A percentile compares a stretch with the other conserved stretches of the same genome.
phyloP scores from a whole-genome alignment of 2,113 vertebrate genomes.

The Nestor notabilis region DNA sequence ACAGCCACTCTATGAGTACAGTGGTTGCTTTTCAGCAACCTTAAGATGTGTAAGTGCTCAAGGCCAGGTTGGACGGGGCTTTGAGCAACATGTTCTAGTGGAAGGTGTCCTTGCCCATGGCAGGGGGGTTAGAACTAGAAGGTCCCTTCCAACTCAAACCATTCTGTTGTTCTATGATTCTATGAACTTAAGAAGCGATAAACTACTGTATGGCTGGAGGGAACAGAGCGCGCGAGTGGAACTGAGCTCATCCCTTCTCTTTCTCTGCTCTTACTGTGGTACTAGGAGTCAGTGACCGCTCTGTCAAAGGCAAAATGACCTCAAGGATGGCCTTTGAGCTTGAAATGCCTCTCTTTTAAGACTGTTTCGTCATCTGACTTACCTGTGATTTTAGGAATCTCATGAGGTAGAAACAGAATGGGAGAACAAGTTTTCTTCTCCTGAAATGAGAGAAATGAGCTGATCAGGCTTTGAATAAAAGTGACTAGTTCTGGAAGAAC shows the following conservation, averaged over 20 bases:
- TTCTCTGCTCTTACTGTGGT: neutral
- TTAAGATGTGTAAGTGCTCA: neutral
- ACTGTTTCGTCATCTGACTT: neutral
- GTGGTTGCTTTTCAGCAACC: neutral
- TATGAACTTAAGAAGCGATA: neutral
- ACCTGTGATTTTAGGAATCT: neutral
- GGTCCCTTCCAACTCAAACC: neutral
- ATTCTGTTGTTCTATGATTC: neutral
- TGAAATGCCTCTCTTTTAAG: neutral
- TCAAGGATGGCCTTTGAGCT: neutral
- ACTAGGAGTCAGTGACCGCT: neutral
- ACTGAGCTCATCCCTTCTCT: neutral
- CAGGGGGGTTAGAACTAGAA: neutral
- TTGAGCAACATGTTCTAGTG: neutral
- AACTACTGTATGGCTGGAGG: neutral
- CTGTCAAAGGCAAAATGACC: neutral
- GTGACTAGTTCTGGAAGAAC: neutral
- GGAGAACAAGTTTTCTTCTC: neutral
- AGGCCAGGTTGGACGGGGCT: neutral
- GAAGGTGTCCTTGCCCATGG: neutral
- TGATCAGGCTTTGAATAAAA: neutral
- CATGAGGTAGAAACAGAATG: neutral
- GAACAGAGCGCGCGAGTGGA: neutral
- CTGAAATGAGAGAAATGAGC: neutral
- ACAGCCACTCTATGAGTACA: rapidly evolving